A percentile compares a stretch with the other conserved stretches of the same genome.
Evolutionary conservation across 1,140 invertebrate genomes (phyloP).

Genomic region (Papilio dardanus): DNA sequence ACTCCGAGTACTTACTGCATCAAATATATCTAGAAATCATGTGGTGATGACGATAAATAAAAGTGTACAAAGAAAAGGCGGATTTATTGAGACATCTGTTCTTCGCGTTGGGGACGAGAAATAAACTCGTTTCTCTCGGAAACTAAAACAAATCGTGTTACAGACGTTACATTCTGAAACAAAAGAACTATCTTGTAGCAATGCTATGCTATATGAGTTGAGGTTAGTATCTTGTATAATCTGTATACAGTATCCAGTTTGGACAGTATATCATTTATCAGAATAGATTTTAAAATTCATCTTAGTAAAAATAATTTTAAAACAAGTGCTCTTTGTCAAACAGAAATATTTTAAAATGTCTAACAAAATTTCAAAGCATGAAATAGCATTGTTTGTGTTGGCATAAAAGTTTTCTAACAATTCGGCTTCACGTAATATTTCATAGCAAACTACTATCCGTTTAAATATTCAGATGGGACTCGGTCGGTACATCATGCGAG

Average conservation of each 20-base stretch:
- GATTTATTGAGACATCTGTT: constrained; percentile 9
- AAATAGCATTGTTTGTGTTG: constrained; percentile 1
- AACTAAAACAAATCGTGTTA: neutral
- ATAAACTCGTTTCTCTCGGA: neutral
- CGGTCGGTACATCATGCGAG: neutral
- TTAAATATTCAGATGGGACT: constrained; percentile 17
- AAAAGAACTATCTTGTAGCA: neutral
- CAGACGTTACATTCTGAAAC: neutral
- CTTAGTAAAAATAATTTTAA: neutral
- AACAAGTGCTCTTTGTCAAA: neutral
- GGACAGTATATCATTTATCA: no score
- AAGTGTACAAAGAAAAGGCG: neutral
- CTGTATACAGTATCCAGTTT: no score
- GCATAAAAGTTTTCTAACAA: constrained; percentile 12
- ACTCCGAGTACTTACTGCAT: neutral
- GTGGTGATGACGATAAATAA: neutral
- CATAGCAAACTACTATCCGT: constrained; percentile 18
- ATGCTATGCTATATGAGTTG: no score
- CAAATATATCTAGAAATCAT: neutral
- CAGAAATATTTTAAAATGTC: neutral
- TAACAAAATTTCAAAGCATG: neutral
- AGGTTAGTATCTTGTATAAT: neutral
- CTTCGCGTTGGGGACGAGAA: neutral
- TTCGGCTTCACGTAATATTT: constrained; percentile 5
- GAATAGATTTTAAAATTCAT: neutral